A percentile compares a stretch with the other conserved stretches of the same genome.
Conservation (phyloP, 2,888 invertebrate species). For the Deilephila porcellus region DNA sequence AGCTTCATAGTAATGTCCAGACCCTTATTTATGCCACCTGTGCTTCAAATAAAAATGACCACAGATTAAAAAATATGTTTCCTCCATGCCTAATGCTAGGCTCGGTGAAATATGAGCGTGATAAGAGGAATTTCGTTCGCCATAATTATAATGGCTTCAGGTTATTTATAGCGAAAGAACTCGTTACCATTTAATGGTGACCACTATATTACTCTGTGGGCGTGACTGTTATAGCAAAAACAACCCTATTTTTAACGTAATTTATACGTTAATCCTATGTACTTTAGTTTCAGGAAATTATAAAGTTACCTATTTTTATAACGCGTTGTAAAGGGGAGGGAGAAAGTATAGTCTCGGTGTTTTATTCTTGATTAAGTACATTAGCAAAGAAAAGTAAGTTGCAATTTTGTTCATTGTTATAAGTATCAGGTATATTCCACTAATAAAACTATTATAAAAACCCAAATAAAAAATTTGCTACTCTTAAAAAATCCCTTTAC, state of each 20-base stretch:
- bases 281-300: conserved; percentile 38
- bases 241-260: conserved; percentile 61
- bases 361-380: not conserved
- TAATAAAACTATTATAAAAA: too few relatives aligned
- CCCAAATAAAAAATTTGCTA: too few relatives aligned
- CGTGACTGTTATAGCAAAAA: conserved; percentile 63
- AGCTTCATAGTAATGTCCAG: too few relatives aligned
- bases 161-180: conserved; percentile 77
- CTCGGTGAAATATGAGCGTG: conserved; percentile 74
- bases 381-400: not conserved
- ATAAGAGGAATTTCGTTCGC: conserved; percentile 79
- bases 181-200: conserved; percentile 79
- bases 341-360: not conserved
- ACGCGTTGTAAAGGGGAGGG: conserved; percentile 20
- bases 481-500: too few relatives aligned
- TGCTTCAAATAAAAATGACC: not conserved
- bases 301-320: conserved; percentile 29
- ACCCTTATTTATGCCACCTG: too few relatives aligned
- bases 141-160: conserved; percentile 75
- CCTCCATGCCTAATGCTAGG: conserved; percentile 35
- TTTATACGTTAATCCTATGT: conserved; percentile 52
- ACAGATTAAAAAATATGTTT: conserved; percentile 19
- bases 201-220: conserved; percentile 78
- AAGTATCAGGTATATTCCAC: not conserved
- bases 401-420: not conserved